phyloP scores from a whole-genome alignment of 1,140 invertebrate species.

The Drosophila ohnishii region DNA sequence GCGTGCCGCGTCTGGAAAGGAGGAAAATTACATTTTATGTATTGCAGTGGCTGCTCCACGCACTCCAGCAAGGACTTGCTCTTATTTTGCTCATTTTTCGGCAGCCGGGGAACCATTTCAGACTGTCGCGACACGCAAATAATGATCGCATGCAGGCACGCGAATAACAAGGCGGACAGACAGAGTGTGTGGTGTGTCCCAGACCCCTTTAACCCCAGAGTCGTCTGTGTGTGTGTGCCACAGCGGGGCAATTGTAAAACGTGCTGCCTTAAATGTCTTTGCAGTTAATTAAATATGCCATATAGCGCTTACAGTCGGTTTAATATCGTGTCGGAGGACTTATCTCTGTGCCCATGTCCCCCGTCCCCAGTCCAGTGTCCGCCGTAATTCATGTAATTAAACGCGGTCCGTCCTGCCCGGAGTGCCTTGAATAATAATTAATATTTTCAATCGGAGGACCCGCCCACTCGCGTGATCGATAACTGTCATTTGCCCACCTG shows the following conservation, averaged over 20 bases:
- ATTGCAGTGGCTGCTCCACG: slow-evolving; percentile 55
- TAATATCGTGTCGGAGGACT: slow-evolving; percentile 42
- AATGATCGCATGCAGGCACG: slow-evolving; percentile 74
- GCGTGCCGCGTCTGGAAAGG: slow-evolving; percentile 51
- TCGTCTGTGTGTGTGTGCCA: slow-evolving; percentile 46
- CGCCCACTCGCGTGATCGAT: slow-evolving; percentile 15
- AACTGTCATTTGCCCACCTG: slow-evolving; percentile 19
- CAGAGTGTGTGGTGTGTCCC: not conserved
- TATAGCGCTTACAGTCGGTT: slow-evolving; percentile 43
- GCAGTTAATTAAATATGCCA: slow-evolving; percentile 77
- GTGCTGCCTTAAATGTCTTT: slow-evolving; percentile 73
- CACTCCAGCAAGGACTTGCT: slow-evolving; percentile 54
- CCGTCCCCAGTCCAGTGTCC: not conserved
- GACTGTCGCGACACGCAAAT: slow-evolving; percentile 71
- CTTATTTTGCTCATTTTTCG: slow-evolving; percentile 48
- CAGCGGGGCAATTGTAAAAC: slow-evolving; percentile 66
- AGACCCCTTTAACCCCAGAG: not conserved
- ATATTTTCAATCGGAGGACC: slow-evolving; percentile 38
- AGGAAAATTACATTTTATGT: slow-evolving; percentile 69
- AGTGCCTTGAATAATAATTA: slow-evolving; percentile 72
- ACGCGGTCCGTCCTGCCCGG: slow-evolving; percentile 11
- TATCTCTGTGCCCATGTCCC: slow-evolving; percentile 8
- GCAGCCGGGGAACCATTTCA: slow-evolving; percentile 42
- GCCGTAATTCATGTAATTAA: slow-evolving; percentile 67
- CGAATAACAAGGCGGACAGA: slow-evolving; percentile 61